These are phyloP conservation scores for Masnerella sp. DNA, from an alignment of 2,888 invertebrate species.

Conservation along the genomic window DNA sequence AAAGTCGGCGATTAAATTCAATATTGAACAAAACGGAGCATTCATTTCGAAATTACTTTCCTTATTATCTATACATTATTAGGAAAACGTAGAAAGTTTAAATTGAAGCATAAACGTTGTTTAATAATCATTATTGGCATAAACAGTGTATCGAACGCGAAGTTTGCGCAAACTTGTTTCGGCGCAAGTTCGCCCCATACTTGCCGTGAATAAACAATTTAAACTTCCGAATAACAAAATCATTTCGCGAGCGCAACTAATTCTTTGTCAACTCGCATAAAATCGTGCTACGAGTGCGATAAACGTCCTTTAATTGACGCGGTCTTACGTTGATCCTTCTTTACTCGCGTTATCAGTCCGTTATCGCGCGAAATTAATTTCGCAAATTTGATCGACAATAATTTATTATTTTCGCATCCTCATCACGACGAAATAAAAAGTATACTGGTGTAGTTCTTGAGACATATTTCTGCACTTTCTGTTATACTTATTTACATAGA, in stretches of 20 bases:
- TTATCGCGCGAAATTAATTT: not conserved
- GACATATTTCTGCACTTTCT: not conserved
- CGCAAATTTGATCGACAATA: not conserved
- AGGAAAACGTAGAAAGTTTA: conserved; percentile 27
- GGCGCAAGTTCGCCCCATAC: conserved; percentile 27
- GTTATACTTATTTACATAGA: not conserved
- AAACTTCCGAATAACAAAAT: conserved; percentile 36
- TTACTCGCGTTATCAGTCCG: no score
- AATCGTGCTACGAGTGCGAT: not conserved
- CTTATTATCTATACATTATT: conserved; percentile 15
- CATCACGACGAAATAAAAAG: not conserved
- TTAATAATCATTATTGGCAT: conserved; percentile 43
- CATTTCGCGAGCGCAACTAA: conserved; percentile 6
- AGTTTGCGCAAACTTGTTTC: conserved; percentile 41
- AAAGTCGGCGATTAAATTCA: not conserved
- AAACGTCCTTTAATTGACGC: conserved; percentile 10
- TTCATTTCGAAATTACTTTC: conserved; percentile 2
- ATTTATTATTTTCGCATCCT: not conserved
- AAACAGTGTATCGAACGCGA: conserved; percentile 30
- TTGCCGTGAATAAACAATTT: conserved; percentile 32
- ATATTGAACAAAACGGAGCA: conserved; percentile 1
- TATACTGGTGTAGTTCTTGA: not conserved
- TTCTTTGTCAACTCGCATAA: conserved; percentile 9
- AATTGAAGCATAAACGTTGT: conserved; percentile 40
- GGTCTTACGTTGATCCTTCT: no score